Base-by-base conservation (phyloP, 2,888 invertebrate species). In the Pollenia griseotomentosa region DNA sequence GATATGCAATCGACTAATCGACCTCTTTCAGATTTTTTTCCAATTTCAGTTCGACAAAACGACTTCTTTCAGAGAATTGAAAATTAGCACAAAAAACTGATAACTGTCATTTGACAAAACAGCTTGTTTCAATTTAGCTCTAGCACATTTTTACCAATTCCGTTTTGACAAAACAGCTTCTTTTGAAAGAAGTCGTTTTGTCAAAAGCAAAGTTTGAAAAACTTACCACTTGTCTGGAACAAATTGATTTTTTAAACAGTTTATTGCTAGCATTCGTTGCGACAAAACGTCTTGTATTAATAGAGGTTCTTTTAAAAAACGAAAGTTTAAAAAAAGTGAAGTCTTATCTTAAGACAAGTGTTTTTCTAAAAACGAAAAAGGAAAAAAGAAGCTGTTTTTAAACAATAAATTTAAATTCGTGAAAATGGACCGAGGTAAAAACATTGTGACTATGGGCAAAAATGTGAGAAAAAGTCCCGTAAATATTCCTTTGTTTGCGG, bases 271-370 rank as follows among this genome's bases (percentile, higher is more conserved):
- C 8, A 7, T 73, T 44, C 71, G 44, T 57, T 73, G 42, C 71
- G 74, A 74, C 74, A 74, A 74, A 61, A 74, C 46, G 48, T 44
- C 61, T 74, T 73, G 19, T 73, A 44, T 73, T 46, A 42, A 55
- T 42, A 70, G 70, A 40, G 42, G 53, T 55, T 40, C 2, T 57
- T 59, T 73, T 73, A 46, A 33, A n/a, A n/a, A n/a, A n/a, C n/a
- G n/a, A n/a, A n/a, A n/a, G n/a, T n/a, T n/a, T n/a, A n/a, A n/a
- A n/a, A n/a, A n/a, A n/a, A n/a, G n/a, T n/a, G n/a, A n/a, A n/a
- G n/a, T n/a, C n/a, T n/a, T n/a, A n/a, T n/a, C n/a, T n/a, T n/a
- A n/a, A n/a, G n/a, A n/a, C n/a, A n/a, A 74, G 59, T 51, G 61
- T 46, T 74, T 61, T 74, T n/a, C 57, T 74, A 48, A 74, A 74